These are phyloP conservation scores for Nanorana parkeri DNA, from an alignment of 2,113 vertebrate species.

Conservation along the genomic window DNA sequence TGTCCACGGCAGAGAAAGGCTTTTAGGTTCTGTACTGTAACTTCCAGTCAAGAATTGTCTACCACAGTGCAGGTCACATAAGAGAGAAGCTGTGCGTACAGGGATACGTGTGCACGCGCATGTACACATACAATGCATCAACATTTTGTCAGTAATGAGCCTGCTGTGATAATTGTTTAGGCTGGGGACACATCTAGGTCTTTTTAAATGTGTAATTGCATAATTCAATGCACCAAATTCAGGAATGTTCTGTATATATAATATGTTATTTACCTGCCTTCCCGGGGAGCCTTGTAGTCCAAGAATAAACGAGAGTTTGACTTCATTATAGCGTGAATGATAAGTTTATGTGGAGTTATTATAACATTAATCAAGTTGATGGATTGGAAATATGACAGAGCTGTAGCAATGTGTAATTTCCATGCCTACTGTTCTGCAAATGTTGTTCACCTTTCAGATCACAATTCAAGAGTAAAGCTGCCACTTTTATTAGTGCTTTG, in stretches of 20 bases:
- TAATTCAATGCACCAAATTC: conserved; percentile 17
- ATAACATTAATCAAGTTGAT: conserved; percentile 85
- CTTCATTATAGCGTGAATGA: conserved; percentile 83
- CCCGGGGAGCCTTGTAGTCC: conserved; percentile 72
- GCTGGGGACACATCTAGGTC: neutral
- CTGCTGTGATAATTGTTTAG: too few relatives aligned
- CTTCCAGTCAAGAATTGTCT: too few relatives aligned
- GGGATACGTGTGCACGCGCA: too few relatives aligned
- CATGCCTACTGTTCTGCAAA: conserved; percentile 82
- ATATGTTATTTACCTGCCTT: conserved; percentile 61
- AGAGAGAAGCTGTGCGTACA: too few relatives aligned
- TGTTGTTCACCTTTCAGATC: conserved; percentile 76
- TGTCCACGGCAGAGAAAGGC: too few relatives aligned
- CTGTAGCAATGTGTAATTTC: conserved; percentile 79
- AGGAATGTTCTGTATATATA: neutral
- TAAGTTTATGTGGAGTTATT: conserved; percentile 83
- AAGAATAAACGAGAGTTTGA: conserved; percentile 80
- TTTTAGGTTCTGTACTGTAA: too few relatives aligned
- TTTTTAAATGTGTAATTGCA: neutral
- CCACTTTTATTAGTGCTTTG: conserved; percentile 64
- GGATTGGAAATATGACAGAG: conserved; percentile 83
- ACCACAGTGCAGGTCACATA: too few relatives aligned
- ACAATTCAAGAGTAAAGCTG: conserved; percentile 71
- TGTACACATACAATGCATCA: too few relatives aligned
- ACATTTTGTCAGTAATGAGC: too few relatives aligned